Evolutionary conservation across 2,888 invertebrate genomes (phyloP).

Genomic region (Melitaea athalia): DNA sequence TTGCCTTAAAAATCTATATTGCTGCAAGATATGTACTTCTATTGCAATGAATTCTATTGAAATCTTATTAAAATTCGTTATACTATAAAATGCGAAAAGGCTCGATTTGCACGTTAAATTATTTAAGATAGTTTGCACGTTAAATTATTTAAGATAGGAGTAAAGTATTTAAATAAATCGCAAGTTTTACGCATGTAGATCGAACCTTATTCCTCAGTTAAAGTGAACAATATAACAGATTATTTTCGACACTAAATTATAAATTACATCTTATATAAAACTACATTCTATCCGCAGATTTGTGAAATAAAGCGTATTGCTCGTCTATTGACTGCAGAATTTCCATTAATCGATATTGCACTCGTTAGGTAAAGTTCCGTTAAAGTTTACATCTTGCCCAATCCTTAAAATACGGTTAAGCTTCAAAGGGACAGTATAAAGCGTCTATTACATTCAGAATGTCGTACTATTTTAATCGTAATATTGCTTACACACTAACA

Average conservation of each 20-base stretch:
- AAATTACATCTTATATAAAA: constrained; percentile 13
- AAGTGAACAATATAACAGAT: constrained; percentile 6
- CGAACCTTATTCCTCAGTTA: constrained; percentile 1
- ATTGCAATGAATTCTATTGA: constrained; percentile 21
- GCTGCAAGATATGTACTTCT: constrained; percentile 38
- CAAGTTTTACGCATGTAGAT: neutral
- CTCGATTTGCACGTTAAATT: neutral
- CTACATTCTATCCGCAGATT: constrained; percentile 30
- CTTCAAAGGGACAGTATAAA: constrained; percentile 28
- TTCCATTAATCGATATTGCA: neutral
- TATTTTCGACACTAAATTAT: constrained; percentile 24
- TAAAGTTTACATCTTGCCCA: neutral
- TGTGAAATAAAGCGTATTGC: constrained; percentile 23
- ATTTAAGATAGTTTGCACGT: neutral
- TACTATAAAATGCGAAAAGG: constrained; percentile 12
- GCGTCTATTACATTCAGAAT: constrained; percentile 35
- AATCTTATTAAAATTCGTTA: constrained; percentile 17
- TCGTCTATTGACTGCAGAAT: neutral
- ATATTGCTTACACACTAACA: constrained; percentile 33
- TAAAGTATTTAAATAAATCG: neutral
- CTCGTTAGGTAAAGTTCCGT: constrained; percentile 2
- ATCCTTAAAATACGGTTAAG: constrained; percentile 15
- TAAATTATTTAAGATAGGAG: neutral
- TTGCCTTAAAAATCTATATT: constrained; percentile 31
- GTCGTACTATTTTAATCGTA: constrained; percentile 20